Evolutionary conservation across 1,140 invertebrate species (phyloP).

Genomic region (Microplitis demolitor): DNA sequence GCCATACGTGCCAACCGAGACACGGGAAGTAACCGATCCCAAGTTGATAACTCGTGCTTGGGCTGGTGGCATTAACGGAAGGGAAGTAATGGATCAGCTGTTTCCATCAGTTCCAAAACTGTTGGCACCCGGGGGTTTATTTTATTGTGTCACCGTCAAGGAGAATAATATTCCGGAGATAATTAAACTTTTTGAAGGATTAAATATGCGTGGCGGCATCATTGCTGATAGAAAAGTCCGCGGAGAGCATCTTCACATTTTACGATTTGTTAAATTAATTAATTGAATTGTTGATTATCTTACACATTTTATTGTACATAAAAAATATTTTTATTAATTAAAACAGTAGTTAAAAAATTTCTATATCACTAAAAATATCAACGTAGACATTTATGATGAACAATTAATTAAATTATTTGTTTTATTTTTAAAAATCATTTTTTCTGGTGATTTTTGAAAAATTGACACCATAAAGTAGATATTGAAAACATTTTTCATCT

Average conservation of each 20-base stretch:
- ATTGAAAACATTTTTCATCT: too few relatives aligned
- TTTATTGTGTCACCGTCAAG: conserved; percentile 85
- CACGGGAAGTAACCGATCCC: conserved; percentile 68
- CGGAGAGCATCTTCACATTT: conserved; percentile 73
- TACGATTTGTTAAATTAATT: conserved; percentile 61
- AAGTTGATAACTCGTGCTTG: conserved; percentile 71
- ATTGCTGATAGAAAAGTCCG: conserved; percentile 73
- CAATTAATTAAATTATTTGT: not conserved
- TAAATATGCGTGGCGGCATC: conserved; percentile 67
- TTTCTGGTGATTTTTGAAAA: not conserved
- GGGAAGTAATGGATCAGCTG: conserved; percentile 80
- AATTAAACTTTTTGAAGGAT: conserved; percentile 63
- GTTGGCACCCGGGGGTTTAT: conserved; percentile 72
- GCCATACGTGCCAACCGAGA: conserved; percentile 91
- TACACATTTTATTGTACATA: conserved; percentile 13
- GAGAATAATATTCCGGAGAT: conserved; percentile 86
- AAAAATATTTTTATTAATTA: not conserved
- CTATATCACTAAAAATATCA: not conserved
- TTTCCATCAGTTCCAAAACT: conserved; percentile 71
- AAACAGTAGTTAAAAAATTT: not conserved
- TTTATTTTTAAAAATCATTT: not conserved
- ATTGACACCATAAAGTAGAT: too few relatives aligned
- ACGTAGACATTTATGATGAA: not conserved
- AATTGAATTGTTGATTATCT: not conserved
- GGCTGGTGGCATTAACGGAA: conserved; percentile 83